A percentile compares a stretch with the other conserved stretches of the same genome.
These are phyloP conservation scores for Hirtodrosophila confusa DNA, from an alignment of 2,888 invertebrate species.

Conservation along the genomic window DNA sequence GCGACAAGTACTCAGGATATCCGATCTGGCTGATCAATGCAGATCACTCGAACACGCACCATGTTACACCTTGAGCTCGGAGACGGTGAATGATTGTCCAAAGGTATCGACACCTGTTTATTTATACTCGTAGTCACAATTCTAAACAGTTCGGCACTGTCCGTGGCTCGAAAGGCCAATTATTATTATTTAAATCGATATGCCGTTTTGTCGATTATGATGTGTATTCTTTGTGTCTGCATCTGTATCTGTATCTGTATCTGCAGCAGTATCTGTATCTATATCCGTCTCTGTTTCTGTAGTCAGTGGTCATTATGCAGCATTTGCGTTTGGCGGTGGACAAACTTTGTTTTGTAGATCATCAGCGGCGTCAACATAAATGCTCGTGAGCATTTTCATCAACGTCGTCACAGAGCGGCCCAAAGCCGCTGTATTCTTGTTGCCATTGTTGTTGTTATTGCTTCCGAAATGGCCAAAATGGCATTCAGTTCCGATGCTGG, in stretches of 20 bases:
- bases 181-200: slow-evolving; percentile 78
- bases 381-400: slow-evolving; percentile 57
- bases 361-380: slow-evolving; percentile 30
- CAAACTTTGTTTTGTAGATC: slow-evolving; percentile 11
- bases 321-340: slow-evolving; percentile 17
- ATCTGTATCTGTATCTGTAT: slow-evolving; percentile 25
- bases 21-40: neutral
- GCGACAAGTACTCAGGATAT: neutral
- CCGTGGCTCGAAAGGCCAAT: slow-evolving; percentile 74
- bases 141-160: slow-evolving; percentile 56
- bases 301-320: slow-evolving; percentile 38
- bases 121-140: slow-evolving; percentile 68
- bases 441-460: slow-evolving; percentile 11
- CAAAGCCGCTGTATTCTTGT: slow-evolving; percentile 41
- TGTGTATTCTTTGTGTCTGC: slow-evolving; percentile 32
- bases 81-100: slow-evolving; percentile 65
- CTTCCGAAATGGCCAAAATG: slow-evolving; percentile 50
- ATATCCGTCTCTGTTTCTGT: slow-evolving; percentile 25
- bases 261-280: slow-evolving; percentile 12
- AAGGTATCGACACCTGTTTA: slow-evolving; percentile 55
- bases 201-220: slow-evolving; percentile 37
- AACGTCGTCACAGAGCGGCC: slow-evolving; percentile 51
- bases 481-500: slow-evolving; percentile 57
- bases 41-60: slow-evolving; percentile 43
- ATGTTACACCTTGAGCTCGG: slow-evolving; percentile 72